These are phyloP conservation scores for Lepus oiostolus DNA, from an alignment of 2,797 vertebrate species.

Conservation along the genomic window DNA sequence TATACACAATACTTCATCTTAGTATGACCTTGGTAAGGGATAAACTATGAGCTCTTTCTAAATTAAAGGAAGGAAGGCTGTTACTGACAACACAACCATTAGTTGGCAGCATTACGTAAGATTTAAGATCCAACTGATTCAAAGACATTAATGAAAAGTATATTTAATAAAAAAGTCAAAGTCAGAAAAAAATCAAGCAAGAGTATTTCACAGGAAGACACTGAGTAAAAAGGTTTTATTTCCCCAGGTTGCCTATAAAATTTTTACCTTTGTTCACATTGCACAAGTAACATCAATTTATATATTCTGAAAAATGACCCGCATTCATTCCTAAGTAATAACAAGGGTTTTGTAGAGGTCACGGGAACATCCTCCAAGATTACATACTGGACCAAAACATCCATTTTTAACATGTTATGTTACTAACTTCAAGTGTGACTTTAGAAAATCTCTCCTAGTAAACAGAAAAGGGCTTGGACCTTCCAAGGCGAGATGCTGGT, in stretches of 20 bases:
- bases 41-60: background rate
- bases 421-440: slow-evolving; percentile 16
- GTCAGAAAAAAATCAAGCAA: background rate
- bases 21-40: background rate
- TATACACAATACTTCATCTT: background rate
- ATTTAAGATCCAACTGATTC: slow-evolving; percentile 14
- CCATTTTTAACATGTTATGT: background rate
- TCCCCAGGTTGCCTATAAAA: background rate
- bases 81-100: slow-evolving; percentile 5
- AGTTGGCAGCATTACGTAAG: slow-evolving; percentile 76
- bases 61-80: background rate
- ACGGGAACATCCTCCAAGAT: background rate
- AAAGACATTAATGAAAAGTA: background rate
- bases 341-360: background rate
- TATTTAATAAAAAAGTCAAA: background rate
- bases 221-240: background rate
- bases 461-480: background rate
- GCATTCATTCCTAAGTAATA: slow-evolving; percentile 21
- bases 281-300: background rate
- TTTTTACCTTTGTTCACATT: background rate
- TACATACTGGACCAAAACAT: background rate
- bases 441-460: slow-evolving; percentile 26
- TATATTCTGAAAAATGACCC: slow-evolving; percentile 13
- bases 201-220: slow-evolving; percentile 39
- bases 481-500: background rate